Conservation (phyloP, 1,140 invertebrate species). For the Leguminivora glycinivorella region DNA sequence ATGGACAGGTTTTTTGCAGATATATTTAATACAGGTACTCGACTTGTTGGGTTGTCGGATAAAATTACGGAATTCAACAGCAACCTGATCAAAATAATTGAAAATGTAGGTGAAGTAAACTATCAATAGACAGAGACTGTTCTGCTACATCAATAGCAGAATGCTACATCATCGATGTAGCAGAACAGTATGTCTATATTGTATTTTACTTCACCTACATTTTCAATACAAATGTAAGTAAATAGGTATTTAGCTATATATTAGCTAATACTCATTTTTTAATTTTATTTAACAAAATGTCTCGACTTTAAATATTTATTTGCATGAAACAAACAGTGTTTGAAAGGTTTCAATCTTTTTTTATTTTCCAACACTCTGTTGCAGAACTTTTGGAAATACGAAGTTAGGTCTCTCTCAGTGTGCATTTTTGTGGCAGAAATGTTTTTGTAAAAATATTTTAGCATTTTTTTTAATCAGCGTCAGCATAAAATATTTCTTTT, state of each 20-base stretch:
- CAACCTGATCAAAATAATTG: too few relatives aligned
- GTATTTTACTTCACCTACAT: too few relatives aligned
- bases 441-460: background rate
- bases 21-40: background rate
- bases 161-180: too few relatives aligned
- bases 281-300: background rate
- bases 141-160: too few relatives aligned
- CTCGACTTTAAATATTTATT: background rate
- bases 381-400: background rate
- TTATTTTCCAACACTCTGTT: background rate
- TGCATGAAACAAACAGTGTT: background rate
- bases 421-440: background rate
- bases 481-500: too few relatives aligned
- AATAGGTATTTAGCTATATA: too few relatives aligned
- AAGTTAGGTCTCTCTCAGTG: background rate
- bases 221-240: too few relatives aligned
- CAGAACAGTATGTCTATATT: too few relatives aligned
- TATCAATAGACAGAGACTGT: too few relatives aligned
- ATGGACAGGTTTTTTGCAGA: background rate
- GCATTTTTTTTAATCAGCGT: too few relatives aligned
- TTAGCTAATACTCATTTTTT: too few relatives aligned
- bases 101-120: too few relatives aligned
- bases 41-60: background rate
- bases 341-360: background rate
- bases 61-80: background rate